Conservation (phyloP, 2,797 vertebrate genomes). For the Myotis planiceps region DNA sequence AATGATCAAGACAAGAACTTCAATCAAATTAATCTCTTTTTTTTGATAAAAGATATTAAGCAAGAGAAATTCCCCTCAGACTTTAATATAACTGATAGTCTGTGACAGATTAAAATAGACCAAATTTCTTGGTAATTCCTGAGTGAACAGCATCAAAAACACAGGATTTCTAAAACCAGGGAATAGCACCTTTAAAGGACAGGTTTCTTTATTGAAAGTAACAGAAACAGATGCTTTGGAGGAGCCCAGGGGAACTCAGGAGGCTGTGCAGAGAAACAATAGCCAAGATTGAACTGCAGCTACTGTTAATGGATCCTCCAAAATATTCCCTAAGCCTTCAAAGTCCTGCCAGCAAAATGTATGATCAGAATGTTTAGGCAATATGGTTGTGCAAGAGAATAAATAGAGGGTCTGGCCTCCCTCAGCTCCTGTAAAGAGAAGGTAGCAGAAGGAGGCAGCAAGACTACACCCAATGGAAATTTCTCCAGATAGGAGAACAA, state of each 20-base stretch:
- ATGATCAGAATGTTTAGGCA: not conserved
- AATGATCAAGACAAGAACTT: not conserved
- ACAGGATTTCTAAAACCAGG: not conserved
- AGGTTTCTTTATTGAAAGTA: not conserved
- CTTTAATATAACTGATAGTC: not conserved
- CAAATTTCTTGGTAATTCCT: not conserved
- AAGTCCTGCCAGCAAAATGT: not conserved
- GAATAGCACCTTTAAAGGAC: not conserved
- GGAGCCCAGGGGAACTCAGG: not conserved
- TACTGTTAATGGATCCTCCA: not conserved
- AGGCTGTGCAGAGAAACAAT: not conserved
- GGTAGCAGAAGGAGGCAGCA: not conserved
- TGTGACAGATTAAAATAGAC: not conserved
- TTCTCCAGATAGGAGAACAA: not conserved
- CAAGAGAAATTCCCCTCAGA: not conserved
- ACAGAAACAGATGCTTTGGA: not conserved
- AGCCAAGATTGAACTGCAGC: not conserved
- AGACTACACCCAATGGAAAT: not conserved
- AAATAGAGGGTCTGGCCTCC: not conserved
- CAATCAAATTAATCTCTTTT: not conserved
- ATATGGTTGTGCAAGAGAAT: not conserved
- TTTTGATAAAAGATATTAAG: not conserved
- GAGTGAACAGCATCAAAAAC: not conserved
- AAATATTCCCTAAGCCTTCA: not conserved
- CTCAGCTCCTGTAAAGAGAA: not conserved